These are phyloP conservation scores for Conger conger DNA, from an alignment of 2,113 vertebrate genomes.

Conservation along the genomic window DNA sequence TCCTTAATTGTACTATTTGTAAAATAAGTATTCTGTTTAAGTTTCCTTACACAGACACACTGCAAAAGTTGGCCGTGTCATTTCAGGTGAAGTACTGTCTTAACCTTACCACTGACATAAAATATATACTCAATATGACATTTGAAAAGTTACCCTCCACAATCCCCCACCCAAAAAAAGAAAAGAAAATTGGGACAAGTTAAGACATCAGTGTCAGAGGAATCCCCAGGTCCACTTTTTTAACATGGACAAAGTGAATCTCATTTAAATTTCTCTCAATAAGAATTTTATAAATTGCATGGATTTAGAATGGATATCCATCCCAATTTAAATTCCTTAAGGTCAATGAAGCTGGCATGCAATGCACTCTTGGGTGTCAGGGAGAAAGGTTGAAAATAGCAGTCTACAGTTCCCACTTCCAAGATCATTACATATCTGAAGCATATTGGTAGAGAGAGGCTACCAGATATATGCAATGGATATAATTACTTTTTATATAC, in stretches of 20 bases:
- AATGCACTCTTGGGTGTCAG: neutral
- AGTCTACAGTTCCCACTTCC: neutral
- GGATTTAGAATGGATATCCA: slow-evolving; percentile 23
- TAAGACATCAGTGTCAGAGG: slow-evolving; percentile 2
- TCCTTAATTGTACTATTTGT: no score
- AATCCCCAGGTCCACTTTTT: neutral
- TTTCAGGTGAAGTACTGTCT: slow-evolving; percentile 5
- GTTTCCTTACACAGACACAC: no score
- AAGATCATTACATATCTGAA: slow-evolving; percentile 13
- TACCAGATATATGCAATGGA: neutral
- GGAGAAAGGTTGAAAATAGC: slow-evolving; percentile 1
- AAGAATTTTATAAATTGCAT: slow-evolving; percentile 19
- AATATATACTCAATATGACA: slow-evolving; percentile 45
- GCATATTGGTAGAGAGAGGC: neutral
- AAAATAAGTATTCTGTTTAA: no score
- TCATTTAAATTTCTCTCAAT: slow-evolving; percentile 23
- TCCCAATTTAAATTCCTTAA: slow-evolving; percentile 31
- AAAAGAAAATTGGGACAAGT: slow-evolving; percentile 8
- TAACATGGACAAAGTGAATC: neutral
- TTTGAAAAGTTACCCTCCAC: slow-evolving; percentile 38
- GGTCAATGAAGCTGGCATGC: slow-evolving; percentile 19
- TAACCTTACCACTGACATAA: slow-evolving; percentile 56
- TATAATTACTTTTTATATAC: neutral
- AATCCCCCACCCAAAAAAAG: no score
- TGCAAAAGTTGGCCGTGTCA: neutral